A percentile compares a stretch with the other conserved stretches of the same genome.
These are phyloP conservation scores for Byasa hedistus DNA, from an alignment of 2,888 invertebrate genomes.

Conservation along the genomic window DNA sequence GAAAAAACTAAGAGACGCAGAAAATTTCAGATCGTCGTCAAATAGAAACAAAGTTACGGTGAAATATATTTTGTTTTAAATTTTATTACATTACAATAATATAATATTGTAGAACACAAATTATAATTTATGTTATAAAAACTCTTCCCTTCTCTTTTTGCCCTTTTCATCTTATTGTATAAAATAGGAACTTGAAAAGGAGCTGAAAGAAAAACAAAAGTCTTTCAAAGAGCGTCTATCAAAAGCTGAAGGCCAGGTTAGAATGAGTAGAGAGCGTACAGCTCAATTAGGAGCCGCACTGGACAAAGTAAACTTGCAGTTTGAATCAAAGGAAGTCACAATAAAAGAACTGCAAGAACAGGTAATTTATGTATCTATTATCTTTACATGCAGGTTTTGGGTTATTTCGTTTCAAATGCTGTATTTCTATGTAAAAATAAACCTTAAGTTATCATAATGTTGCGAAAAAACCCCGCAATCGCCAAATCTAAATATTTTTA, in stretches of 20 bases:
- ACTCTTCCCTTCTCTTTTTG: neutral
- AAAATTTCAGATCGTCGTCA: slow-evolving; percentile 47
- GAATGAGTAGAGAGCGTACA: slow-evolving; percentile 50
- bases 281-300: slow-evolving; percentile 54
- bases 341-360: slow-evolving; percentile 57
- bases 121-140: too few relatives aligned
- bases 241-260: slow-evolving; percentile 56
- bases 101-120: too few relatives aligned
- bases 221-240: slow-evolving; percentile 50
- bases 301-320: slow-evolving; percentile 50
- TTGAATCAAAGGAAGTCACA: slow-evolving; percentile 51
- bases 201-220: slow-evolving; percentile 60
- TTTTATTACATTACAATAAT: neutral
- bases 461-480: too few relatives aligned
- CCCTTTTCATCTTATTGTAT: neutral
- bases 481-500: too few relatives aligned
- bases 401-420: too few relatives aligned
- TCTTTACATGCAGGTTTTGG: too few relatives aligned
- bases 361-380: slow-evolving; percentile 41
- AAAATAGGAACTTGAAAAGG: slow-evolving; percentile 61
- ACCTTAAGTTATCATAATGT: too few relatives aligned
- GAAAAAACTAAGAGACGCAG: slow-evolving; percentile 54
- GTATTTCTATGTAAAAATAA: too few relatives aligned
- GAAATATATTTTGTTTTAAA: slow-evolving; percentile 5
- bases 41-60: slow-evolving; percentile 57